Conservation (phyloP, 2,113 vertebrate genomes). For the Engystomops pustulosus region DNA sequence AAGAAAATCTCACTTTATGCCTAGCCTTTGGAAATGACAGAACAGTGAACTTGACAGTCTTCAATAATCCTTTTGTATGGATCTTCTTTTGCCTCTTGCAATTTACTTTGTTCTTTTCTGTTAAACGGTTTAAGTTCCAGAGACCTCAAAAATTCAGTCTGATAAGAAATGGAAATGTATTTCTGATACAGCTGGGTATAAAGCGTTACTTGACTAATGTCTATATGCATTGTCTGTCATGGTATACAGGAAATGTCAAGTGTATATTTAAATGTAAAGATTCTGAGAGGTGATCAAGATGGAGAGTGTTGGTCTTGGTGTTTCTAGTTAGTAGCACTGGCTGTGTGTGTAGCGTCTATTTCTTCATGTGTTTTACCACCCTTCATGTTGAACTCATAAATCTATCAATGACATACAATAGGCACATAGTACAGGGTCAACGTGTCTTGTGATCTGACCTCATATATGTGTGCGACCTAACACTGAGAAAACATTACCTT, state of each 20-base stretch:
- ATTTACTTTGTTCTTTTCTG: neutral
- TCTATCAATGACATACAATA: neutral
- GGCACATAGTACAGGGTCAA: neutral
- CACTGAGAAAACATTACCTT: conserved; percentile 22
- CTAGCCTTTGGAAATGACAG: neutral
- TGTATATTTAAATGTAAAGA: neutral
- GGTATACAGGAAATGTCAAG: neutral
- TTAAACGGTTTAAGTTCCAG: conserved; percentile 1
- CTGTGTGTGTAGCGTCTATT: neutral
- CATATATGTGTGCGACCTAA: neutral
- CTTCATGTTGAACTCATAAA: too few relatives aligned
- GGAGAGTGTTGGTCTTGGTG: neutral
- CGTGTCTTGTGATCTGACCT: neutral
- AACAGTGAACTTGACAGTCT: neutral
- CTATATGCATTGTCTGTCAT: conserved; percentile 11
- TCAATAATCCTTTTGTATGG: neutral
- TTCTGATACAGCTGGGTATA: neutral
- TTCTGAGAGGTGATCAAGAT: neutral
- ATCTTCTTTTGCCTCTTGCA: neutral
- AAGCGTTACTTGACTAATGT: neutral
- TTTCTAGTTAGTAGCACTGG: neutral
- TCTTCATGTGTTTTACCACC: too few relatives aligned
- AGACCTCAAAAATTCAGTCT: neutral
- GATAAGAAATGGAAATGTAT: conserved; percentile 10
- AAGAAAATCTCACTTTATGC: neutral